Percentiles rank a stretch among this genome's conserved stretches.
Evolutionary conservation across 2,797 vertebrate genomes (phyloP).

Genomic region (Galaxias olidus): DNA sequence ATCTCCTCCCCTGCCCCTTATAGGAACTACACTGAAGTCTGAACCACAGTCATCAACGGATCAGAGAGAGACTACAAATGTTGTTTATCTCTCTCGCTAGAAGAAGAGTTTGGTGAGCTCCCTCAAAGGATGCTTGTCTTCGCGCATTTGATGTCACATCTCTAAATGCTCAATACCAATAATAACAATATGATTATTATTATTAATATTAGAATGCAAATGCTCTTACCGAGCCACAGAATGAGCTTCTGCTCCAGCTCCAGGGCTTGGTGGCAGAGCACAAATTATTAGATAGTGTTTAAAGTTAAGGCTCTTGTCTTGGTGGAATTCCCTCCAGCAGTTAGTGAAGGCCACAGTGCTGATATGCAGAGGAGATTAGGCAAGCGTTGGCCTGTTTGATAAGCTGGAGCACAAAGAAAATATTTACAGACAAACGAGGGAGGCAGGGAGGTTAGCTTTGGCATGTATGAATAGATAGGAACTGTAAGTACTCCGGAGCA

Average conservation of each 20-base stretch:
- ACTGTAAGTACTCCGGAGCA: neutral
- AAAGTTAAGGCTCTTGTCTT: no score
- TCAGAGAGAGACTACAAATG: no score
- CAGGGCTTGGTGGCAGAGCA: slow-evolving; percentile 18
- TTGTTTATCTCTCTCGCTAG: no score
- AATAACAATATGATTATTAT: no score
- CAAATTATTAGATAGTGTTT: no score
- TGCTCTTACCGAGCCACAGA: slow-evolving; percentile 20
- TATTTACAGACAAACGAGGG: neutral
- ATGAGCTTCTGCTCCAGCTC: slow-evolving; percentile 29
- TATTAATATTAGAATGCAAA: slow-evolving; percentile 38
- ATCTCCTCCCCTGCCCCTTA: no score
- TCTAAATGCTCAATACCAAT: no score
- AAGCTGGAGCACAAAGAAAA: neutral
- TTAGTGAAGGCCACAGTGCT: neutral
- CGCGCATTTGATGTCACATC: no score
- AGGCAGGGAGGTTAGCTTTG: neutral
- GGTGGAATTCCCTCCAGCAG: neutral
- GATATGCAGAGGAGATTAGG: neutral
- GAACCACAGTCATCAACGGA: no score
- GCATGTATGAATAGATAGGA: neutral
- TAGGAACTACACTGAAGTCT: no score
- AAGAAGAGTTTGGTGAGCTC: no score
- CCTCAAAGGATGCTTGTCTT: no score
- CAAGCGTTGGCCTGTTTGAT: neutral